Conservation (phyloP, 1,140 invertebrate species). For the Heliconius melpomene region DNA sequence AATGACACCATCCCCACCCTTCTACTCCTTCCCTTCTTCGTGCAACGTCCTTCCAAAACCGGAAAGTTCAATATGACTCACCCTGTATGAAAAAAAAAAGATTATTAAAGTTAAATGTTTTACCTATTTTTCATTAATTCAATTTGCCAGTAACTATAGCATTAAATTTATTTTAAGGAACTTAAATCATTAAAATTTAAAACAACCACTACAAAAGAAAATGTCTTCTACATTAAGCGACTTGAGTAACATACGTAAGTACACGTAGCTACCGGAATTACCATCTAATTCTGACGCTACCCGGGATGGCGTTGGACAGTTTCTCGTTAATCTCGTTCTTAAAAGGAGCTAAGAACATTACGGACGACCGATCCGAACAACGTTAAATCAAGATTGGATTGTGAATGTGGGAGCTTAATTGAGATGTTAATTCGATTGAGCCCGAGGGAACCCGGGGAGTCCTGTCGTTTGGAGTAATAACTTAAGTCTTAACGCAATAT, state of each 20-base stretch:
- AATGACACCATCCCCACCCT: no score
- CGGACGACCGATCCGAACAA: slow-evolving; percentile 39
- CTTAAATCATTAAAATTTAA: background rate
- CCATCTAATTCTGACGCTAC: slow-evolving; percentile 36
- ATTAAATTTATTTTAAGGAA: background rate
- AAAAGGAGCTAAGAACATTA: slow-evolving; percentile 38
- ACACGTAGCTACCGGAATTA: slow-evolving; percentile 26
- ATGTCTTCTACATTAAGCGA: background rate
- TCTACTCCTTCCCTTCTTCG: no score
- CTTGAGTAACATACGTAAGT: slow-evolving; percentile 15
- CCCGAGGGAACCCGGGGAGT: slow-evolving; percentile 21
- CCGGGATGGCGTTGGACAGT: slow-evolving; percentile 40
- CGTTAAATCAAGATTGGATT: slow-evolving; percentile 43
- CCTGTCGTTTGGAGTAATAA: slow-evolving; percentile 32
- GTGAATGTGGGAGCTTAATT: slow-evolving; percentile 41
- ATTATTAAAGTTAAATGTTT: no score
- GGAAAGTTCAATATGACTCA: no score
- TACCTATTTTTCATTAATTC: no score
- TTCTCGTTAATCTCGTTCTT: slow-evolving; percentile 46
- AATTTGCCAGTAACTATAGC: no score
- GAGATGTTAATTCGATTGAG: slow-evolving; percentile 46
- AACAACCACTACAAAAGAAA: background rate
- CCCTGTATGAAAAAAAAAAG: no score
- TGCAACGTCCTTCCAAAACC: no score
- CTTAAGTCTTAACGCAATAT: slow-evolving; percentile 34